Base-by-base conservation (phyloP, 2,888 invertebrate species). In the Glomeris marginata region DNA sequence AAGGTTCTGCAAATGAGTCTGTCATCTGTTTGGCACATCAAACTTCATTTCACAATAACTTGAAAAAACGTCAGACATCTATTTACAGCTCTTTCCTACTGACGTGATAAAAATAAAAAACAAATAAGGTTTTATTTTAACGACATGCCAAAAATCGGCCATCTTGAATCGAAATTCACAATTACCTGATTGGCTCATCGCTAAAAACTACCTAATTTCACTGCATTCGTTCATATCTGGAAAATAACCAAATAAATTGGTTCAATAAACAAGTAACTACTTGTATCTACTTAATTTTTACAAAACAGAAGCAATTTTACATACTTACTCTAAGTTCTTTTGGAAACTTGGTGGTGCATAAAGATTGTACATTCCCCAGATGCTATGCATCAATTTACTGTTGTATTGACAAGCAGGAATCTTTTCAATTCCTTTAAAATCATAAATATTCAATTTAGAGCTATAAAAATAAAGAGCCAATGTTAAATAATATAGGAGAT, bases 331-430 rank as follows among this genome's bases (percentile, higher is more conserved):
- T 20, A 40, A 47, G 35, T 50, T 50, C 41, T 80, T 81, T 72
- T 87, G 86, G 58, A 87, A 80, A 66, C 87, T 87, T 62, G 87
- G 85, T 1, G 85, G 83, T 1, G 87, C 86, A 65, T 85, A 85
- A 44, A 83, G 78, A 67, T 87, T 87, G 73, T 87, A 87, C 56
- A 80, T 71, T n/a, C 86, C 85, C 87, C 87, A 87, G 65, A 87
- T 84, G 67, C 84, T 84, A 66, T 85, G 85, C 87, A 87, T 87
- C 63, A 85, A 67, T 67, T 85, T 86, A 65, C 81, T 81, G 67
- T 80, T 86, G 69, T 87, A 87, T 63, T 84, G 81, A 52, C 79
- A 67, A 16, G 82, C 83, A 5, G 76, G 53, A 38, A 16, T 42
- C 42, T 18, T 42, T 18, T 4, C 20, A 18, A 42, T 16, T 1